Conservation (phyloP, 1,140 invertebrate genomes). For the Diplogasteroides magnus region DNA sequence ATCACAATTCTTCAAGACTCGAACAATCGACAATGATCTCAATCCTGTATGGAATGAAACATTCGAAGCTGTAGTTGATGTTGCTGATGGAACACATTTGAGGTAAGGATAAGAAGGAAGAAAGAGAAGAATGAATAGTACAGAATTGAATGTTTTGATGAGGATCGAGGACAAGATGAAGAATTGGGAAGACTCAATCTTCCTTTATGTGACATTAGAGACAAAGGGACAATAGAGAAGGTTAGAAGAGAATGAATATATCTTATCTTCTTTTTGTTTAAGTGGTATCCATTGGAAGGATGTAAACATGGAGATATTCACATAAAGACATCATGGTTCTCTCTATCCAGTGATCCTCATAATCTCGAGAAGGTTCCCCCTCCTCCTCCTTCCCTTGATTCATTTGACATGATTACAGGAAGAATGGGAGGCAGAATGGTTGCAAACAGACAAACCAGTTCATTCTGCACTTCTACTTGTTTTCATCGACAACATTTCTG, state of each 20-base stretch:
- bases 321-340: conserved; percentile 46
- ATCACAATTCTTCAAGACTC: conserved; percentile 41
- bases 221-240: conserved; percentile 31
- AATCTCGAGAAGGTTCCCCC: conserved; percentile 22
- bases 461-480: conserved; percentile 51
- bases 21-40: conserved; percentile 52
- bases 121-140: background rate
- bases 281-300: conserved; percentile 53
- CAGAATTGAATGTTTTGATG: conserved; percentile 51
- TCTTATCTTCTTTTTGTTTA: conserved; percentile 10
- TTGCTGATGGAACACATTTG: conserved; percentile 51
- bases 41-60: conserved; percentile 54
- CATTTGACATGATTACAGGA: background rate
- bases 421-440: conserved; percentile 38
- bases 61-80: conserved; percentile 55
- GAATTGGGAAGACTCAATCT: conserved; percentile 48
- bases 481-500: conserved; percentile 48
- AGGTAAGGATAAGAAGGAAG: background rate
- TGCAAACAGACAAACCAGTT: conserved; percentile 46
- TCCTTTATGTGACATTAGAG: conserved; percentile 24
- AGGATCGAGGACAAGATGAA: conserved; percentile 49
- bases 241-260: conserved; percentile 11
- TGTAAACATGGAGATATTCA: conserved; percentile 54
- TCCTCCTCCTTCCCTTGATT: conserved; percentile 16
- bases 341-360: conserved; percentile 35